Conservation (phyloP, 2,797 vertebrate species). For the Tinamus major region DNA sequence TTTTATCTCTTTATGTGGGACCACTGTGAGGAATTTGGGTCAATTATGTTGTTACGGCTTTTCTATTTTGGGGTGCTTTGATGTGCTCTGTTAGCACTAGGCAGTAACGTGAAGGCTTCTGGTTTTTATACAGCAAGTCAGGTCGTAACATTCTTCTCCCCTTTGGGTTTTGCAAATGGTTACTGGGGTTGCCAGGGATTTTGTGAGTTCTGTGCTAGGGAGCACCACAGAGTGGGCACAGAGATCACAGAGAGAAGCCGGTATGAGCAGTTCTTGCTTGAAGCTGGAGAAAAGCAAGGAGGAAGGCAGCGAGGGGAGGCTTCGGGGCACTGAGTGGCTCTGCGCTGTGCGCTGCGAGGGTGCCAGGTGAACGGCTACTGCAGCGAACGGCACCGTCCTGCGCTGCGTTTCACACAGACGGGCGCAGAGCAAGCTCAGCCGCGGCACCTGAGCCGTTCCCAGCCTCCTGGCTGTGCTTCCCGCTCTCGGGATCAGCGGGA, state of each 20-base stretch:
- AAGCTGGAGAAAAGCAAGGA: neutral
- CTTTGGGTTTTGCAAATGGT: neutral
- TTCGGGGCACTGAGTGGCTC: neutral
- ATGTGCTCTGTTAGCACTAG: neutral
- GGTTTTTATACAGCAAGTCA: neutral
- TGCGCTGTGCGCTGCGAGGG: neutral
- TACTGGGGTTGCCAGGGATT: neutral
- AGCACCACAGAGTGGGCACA: neutral
- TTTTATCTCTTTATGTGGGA: neutral
- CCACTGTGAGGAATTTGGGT: neutral
- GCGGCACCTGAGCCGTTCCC: neutral
- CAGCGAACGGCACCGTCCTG: neutral
- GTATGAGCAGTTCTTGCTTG: neutral
- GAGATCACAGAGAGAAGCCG: neutral
- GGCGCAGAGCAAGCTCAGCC: neutral
- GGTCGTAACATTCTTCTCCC: neutral
- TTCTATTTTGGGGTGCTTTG: neutral
- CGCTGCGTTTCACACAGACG: neutral
- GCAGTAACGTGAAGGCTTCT: neutral
- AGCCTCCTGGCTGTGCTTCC: no score
- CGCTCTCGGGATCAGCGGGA: no score
- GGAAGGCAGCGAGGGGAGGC: neutral
- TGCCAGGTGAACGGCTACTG: neutral
- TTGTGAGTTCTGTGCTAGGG: neutral
- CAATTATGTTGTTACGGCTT: neutral